A percentile compares a stretch with the other conserved stretches of the same genome.
phyloP scores from a whole-genome alignment of 2,797 vertebrate genomes.

The Myotis daubentonii region DNA sequence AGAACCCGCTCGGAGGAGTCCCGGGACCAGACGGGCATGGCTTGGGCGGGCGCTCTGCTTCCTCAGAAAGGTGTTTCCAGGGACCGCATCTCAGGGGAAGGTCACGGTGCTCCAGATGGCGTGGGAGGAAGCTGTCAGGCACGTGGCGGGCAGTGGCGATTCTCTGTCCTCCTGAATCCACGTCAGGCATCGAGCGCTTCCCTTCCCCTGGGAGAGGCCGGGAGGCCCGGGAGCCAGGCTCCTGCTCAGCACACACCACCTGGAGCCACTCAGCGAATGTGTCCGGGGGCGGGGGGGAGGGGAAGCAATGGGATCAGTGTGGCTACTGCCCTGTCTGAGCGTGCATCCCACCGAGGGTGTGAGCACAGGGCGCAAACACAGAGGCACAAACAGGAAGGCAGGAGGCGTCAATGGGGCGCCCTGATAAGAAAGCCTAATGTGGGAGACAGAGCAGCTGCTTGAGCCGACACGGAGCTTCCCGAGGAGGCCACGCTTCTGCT shows the following conservation, averaged over 20 bases:
- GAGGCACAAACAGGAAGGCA: not conserved
- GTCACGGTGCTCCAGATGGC: not conserved
- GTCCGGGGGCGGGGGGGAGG: not conserved
- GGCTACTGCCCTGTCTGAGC: not conserved
- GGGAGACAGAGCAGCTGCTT: not conserved
- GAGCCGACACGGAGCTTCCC: not conserved
- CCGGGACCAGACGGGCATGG: not conserved
- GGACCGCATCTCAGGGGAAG: not conserved
- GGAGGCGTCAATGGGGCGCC: not conserved
- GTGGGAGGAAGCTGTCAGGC: not conserved
- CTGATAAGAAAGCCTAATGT: not conserved
- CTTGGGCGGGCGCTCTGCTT: not conserved
- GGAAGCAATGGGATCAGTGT: not conserved
- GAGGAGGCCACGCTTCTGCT: not conserved
- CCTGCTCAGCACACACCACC: not conserved
- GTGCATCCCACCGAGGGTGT: not conserved
- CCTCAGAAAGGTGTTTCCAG: not conserved
- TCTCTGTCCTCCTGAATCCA: not conserved
- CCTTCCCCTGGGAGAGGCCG: not conserved
- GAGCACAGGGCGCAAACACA: not conserved
- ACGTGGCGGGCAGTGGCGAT: not conserved
- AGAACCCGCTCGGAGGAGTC: not conserved
- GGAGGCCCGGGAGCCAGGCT: not conserved
- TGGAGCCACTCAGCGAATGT: not conserved
- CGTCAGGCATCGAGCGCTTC: not conserved